Evolutionary conservation across 2,797 vertebrate species (phyloP), one percentile per base, ranked within the genome.

Genomic region (Pelodytes ibericus): DNA sequence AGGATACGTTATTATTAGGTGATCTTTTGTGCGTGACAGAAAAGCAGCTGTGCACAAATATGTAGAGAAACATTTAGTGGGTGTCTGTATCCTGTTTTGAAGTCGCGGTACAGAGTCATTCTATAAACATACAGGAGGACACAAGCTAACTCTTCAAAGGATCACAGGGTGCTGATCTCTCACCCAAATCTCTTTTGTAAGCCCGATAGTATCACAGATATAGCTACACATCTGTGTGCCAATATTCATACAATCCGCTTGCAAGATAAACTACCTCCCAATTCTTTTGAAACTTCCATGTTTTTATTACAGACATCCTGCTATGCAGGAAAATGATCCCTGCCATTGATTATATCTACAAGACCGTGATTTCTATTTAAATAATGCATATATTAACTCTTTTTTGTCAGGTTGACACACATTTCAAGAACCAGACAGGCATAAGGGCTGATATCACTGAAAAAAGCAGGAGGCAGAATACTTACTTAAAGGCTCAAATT

Each of bases 301-400:
- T 76, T 76, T 69, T 76, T 58, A 76, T 76, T 76, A 36, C 31
- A 76, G 63, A 70, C 74, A 70, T 76, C 74, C 74, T 76, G 74
- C 66, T 70, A 58, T 56, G 49, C 66, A 44, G 47, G 29, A 53
- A 56, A 70, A 44, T 16, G 11, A 57, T 56, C 63, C 63, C 31
- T 25, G 4, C 27, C 33, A 29, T 57, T 62, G 65, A 61, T 53
- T 44, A 31, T 75, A 60, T 69, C 22, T 33, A 62, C 18, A 41
- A 30, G 39, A 66, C 66, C 47, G 49, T 58, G 26, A 13, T 39
- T 39, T 39, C 7, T 39, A 39, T 39, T 2, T 39, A 13, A 39
- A 39, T 39, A n/a, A n/a, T n/a, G n/a, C n/a, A n/a, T n/a, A n/a
- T n/a, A n/a, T n/a, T n/a, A n/a, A n/a, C n/a, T n/a, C n/a, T n/a